Evolutionary conservation across 2,888 invertebrate species (phyloP).

Genomic region (Emesis russula): DNA sequence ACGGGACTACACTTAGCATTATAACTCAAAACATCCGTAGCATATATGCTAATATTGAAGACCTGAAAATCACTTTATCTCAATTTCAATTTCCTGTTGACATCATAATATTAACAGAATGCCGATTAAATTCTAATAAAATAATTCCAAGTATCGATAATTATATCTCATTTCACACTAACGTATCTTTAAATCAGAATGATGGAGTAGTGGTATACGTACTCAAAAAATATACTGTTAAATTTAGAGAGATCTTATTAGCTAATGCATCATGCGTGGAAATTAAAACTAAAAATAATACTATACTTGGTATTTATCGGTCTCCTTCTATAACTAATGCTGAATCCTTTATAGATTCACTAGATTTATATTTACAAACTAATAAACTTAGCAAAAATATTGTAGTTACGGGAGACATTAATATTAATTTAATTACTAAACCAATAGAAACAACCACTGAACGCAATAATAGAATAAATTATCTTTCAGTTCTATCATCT

Average conservation of each 20-base stretch:
- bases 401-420: not conserved
- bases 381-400: not conserved
- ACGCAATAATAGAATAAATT: conserved; percentile 1
- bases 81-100: conserved; percentile 27
- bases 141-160: conserved; percentile 21
- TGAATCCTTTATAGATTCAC: not conserved
- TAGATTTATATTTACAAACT: not conserved
- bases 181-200: conserved; percentile 36
- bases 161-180: conserved; percentile 11
- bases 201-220: conserved; percentile 63
- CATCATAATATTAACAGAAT: conserved; percentile 53
- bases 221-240: conserved; percentile 42
- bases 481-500: not conserved
- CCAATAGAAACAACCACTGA: not conserved
- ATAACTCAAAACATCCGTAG: conserved; percentile 43
- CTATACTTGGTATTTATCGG: not conserved
- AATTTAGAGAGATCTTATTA: not conserved
- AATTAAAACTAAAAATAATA: not conserved
- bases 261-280: not conserved
- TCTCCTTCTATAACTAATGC: conserved; percentile 2
- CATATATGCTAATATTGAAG: conserved; percentile 41
- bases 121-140: conserved; percentile 39
- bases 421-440: not conserved
- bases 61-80: conserved; percentile 22
- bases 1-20: conserved; percentile 14